Evolutionary conservation across 1,140 invertebrate species (phyloP).

Genomic region (Drosophila fuyamai): DNA sequence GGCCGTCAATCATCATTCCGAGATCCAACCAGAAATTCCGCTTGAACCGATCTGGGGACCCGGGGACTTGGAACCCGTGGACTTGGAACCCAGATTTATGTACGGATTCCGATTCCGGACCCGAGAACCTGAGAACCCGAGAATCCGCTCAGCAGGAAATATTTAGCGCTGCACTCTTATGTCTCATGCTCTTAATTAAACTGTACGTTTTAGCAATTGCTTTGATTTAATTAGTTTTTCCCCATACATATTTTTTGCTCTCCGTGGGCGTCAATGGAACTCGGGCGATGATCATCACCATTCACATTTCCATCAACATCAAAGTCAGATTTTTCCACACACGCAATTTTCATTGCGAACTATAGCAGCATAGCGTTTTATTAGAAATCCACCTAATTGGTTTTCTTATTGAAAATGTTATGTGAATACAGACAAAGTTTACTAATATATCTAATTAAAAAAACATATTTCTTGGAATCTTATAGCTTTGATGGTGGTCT

Average conservation of each 20-base stretch:
- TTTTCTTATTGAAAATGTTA: not conserved
- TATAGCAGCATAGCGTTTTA: no score
- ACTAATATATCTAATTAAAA: no score
- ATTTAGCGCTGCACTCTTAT: conserved; percentile 55
- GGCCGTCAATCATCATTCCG: conserved; percentile 53
- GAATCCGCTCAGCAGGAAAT: conserved; percentile 65
- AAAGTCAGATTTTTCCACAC: not conserved
- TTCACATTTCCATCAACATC: not conserved
- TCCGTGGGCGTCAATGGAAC: conserved; percentile 22
- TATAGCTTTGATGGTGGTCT: no score
- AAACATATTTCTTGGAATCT: no score
- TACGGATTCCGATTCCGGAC: conserved; percentile 5
- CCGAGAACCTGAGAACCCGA: not conserved
- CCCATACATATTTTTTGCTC: not conserved
- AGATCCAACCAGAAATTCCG: conserved; percentile 8
- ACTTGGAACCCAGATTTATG: not conserved
- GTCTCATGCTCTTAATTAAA: conserved; percentile 65
- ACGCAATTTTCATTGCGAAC: not conserved
- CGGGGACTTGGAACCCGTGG: not conserved
- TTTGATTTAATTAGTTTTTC: conserved; percentile 76
- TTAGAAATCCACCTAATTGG: not conserved
- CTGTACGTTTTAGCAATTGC: conserved; percentile 64
- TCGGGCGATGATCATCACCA: not conserved
- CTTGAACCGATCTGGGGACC: not conserved
- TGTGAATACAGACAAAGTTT: not conserved